phyloP scores from a whole-genome alignment of 2,888 invertebrate genomes.

The Cheilosia variabilis region DNA sequence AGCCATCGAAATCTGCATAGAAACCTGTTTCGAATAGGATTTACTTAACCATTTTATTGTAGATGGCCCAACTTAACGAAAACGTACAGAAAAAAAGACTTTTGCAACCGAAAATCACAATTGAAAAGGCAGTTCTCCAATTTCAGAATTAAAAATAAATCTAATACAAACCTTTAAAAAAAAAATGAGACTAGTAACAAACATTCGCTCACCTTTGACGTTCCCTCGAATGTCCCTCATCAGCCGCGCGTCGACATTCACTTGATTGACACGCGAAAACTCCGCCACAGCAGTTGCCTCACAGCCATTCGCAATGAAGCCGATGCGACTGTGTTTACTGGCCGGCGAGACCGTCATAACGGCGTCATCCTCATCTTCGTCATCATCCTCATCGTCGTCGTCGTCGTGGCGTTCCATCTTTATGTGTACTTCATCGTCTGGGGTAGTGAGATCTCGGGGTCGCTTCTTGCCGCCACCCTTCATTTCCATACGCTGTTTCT shows the following conservation, averaged over 20 bases:
- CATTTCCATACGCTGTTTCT: slow-evolving; percentile 76
- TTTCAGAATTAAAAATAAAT: too few species aligned
- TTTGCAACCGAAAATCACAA: too few species aligned
- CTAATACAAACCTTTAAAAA: too few species aligned
- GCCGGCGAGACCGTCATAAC: slow-evolving; percentile 61
- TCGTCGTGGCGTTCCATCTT: slow-evolving; percentile 56
- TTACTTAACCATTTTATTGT: too few species aligned
- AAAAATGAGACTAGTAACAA: background rate
- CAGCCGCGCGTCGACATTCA: background rate
- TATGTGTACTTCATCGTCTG: slow-evolving; percentile 53
- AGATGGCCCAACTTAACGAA: too few species aligned
- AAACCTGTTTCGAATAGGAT: too few species aligned
- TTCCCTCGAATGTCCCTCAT: slow-evolving; percentile 39
- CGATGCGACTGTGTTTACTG: slow-evolving; percentile 61
- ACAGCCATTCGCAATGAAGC: slow-evolving; percentile 32
- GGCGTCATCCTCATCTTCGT: slow-evolving; percentile 68
- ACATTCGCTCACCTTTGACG: slow-evolving; percentile 46
- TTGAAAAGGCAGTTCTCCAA: too few species aligned
- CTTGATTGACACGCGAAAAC: slow-evolving; percentile 44
- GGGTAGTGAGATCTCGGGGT: slow-evolving; percentile 41
- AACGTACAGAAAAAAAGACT: too few species aligned
- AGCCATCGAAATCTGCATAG: too few species aligned
- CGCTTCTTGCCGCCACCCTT: slow-evolving; percentile 69
- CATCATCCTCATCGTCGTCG: slow-evolving; percentile 45
- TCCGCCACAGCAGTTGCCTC: slow-evolving; percentile 8